Evolutionary conservation across 2,113 vertebrate genomes (phyloP).

Genomic region (Halcyon malimbica): DNA sequence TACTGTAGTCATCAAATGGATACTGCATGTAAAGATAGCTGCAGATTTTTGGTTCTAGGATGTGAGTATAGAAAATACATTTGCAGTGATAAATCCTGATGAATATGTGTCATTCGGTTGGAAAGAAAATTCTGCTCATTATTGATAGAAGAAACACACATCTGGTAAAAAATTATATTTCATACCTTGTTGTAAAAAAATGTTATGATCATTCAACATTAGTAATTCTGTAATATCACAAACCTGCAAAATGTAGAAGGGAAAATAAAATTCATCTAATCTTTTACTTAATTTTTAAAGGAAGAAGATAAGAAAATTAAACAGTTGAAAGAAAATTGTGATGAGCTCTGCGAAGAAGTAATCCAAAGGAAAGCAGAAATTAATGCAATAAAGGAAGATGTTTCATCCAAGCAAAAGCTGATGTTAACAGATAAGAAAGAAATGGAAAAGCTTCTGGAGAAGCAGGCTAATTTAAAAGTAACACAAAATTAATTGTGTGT

Average conservation of each 20-base stretch:
- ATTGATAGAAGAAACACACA: not conserved
- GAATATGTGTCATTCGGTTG: not conserved
- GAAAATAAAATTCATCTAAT: not conserved
- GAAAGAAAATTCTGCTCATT: not conserved
- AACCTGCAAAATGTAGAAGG: not conserved
- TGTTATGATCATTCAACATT: not conserved
- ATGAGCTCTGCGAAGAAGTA: conserved; percentile 85
- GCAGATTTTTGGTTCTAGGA: not conserved
- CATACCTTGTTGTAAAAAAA: not conserved
- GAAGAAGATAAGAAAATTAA: conserved; percentile 75
- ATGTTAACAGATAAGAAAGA: conserved; percentile 79
- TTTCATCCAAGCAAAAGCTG: conserved; percentile 75
- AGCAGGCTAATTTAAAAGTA: conserved; percentile 82
- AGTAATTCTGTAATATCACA: not conserved
- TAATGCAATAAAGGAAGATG: conserved; percentile 81
- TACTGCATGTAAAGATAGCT: not conserved
- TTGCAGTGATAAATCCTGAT: not conserved
- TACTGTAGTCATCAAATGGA: not conserved
- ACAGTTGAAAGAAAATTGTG: conserved; percentile 79
- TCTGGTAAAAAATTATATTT: not conserved
- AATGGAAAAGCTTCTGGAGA: conserved; percentile 74
- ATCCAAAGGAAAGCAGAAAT: conserved; percentile 82
- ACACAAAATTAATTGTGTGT: not conserved
- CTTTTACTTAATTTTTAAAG: conserved; percentile 70
- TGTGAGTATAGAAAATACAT: not conserved